Base-by-base conservation (phyloP, 2,888 invertebrate genomes). In the Sympetrum striolatum region DNA sequence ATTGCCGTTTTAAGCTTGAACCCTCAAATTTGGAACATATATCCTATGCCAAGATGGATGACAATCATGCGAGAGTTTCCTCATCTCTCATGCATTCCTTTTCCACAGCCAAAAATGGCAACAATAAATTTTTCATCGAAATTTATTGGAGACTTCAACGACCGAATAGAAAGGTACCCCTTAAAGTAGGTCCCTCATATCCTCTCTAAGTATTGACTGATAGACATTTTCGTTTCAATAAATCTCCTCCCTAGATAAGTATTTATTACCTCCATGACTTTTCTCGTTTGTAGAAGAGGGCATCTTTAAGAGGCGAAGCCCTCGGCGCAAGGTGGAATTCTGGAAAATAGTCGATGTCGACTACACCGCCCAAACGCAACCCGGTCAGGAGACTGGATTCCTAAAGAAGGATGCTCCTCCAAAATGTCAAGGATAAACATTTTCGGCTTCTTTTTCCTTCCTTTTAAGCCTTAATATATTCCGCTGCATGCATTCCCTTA, bases 361-460 rank as follows among this genome's bases (percentile, higher is more conserved):
- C 10, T 25, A 73, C 10, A 31, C 73, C 73, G 73, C 25, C 73
- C 73, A n/a, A 37, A 37, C 60, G 10, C 60, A n/a, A n/a, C 86
- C 12, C n/a, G 37, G 39, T 86, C 60, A 60, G 86, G 37, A 64
- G 60, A 64, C 86, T 60, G 86, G 86, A 86, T 86, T 86, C 73
- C 64, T 48, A 53, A 35, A 44, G 37, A 60, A 86, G n/a, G 86
- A 86, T 60, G 86, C 18, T 37, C 86, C 60, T 8, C 37, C 60
- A 60, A 86, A 86, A 86, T 86, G 86, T 86, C 86, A 86, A 86
- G 86, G 86, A 86, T 86, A 37, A 35, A 39, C 31, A n/a, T 37
- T 73, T 73, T 14, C 25, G 14, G 73, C 10, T 73, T 14, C 25
- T 73, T 73, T 73, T 73, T 31, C 14, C 73, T 73, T 73, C 73